phyloP scores from a whole-genome alignment of 2,797 vertebrate species.

The Steatocranus sp. region DNA sequence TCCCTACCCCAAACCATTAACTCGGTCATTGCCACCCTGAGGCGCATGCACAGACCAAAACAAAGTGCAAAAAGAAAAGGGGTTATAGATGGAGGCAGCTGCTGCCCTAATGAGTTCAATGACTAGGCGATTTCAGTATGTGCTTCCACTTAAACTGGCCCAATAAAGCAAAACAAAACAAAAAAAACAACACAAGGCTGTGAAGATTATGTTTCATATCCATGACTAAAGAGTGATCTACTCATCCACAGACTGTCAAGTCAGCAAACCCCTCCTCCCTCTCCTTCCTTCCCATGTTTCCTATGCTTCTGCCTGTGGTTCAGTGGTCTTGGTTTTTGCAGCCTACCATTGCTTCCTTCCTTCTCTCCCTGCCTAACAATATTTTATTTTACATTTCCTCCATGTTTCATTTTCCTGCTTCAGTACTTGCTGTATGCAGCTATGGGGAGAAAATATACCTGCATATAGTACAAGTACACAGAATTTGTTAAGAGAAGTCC shows the following conservation, averaged over 20 bases:
- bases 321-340: constrained; percentile 2
- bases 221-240: constrained; percentile 12
- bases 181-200: background rate
- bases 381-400: background rate
- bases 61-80: constrained; percentile 37
- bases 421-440: constrained; percentile 27
- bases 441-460: constrained; percentile 8
- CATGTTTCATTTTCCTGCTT: background rate
- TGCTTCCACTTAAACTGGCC: constrained; percentile 41
- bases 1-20: constrained; percentile 56
- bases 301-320: constrained; percentile 14
- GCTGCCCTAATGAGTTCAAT: constrained; percentile 58
- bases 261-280: background rate
- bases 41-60: constrained; percentile 52
- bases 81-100: constrained; percentile 66
- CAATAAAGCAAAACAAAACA: background rate
- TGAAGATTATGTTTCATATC: constrained; percentile 14
- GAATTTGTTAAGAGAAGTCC: constrained; percentile 6
- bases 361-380: background rate
- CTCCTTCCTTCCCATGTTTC: background rate
- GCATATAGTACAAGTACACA: background rate
- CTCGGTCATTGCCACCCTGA: constrained; percentile 63
- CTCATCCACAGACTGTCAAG: constrained; percentile 16
- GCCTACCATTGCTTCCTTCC: background rate
- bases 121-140: constrained; percentile 21